Base-by-base conservation (phyloP, 2,797 vertebrate species). In the Lateolabrax maculatus region DNA sequence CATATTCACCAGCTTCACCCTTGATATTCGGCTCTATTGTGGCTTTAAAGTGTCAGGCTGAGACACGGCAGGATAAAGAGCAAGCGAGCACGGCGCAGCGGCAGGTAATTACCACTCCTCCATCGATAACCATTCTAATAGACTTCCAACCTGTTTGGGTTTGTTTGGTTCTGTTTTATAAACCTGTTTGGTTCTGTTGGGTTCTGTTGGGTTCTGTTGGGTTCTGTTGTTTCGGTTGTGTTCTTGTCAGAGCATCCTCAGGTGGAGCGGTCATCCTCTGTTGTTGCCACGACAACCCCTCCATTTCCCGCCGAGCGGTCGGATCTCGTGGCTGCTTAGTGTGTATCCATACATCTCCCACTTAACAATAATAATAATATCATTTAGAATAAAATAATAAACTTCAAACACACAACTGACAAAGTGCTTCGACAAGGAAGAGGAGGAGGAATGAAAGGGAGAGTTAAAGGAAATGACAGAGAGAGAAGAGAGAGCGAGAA, bases 61-160 rank as follows among this genome's bases (percentile, higher is more conserved):
- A 89, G 71, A 85, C 75, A 57, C 36, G 76, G 79, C 71, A 49
- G 80, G 85, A 86, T 84, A 75, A 84, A 88, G 83, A 84, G 84
- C 48, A 41, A 79, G 78, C 60, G 75, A 76, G 82, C 57, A 15
- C 15, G 27, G 36, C 44, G 60, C 83, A 65, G 84, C 73, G 43
- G 84, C 82, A 80, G 89, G 86, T 94, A 92, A 95, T 94, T 93
- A 93, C 90, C 64, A 73, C 79, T 83, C 81, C 81, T 88, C 80
- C 92, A 94, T 91, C 84, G 83, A 94, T 92, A 92, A 91, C 89
- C 81, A 77, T 87, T 88, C 92, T 90, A 93, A 94, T 92, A 92
- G 93, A 94, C 92, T 90, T 92, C 84, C 89, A 90, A 89, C 84
- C 34, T n/a, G n/a, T n/a, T n/a, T n/a, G n/a, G n/a, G n/a, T n/a